Evolutionary conservation across 2,113 vertebrate genomes (phyloP).

Genomic region (Cebus imitator): DNA sequence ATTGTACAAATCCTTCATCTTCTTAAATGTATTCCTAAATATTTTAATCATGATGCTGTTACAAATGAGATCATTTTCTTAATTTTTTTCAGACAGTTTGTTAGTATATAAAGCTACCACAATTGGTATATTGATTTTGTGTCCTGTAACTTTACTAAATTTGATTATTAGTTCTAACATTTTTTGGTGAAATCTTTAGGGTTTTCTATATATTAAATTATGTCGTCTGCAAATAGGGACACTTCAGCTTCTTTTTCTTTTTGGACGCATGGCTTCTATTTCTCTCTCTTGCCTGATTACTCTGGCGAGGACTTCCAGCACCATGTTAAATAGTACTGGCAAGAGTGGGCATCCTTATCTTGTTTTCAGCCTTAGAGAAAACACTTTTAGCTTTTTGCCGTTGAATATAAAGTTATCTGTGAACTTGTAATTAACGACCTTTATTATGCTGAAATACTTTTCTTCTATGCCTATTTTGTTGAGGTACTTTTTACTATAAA

Average conservation of each 20-base stretch:
- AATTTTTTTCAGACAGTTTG: background rate
- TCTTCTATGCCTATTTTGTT: background rate
- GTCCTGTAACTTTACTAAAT: background rate
- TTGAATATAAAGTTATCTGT: background rate
- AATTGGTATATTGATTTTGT: background rate
- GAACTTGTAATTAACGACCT: background rate
- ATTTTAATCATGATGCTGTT: background rate
- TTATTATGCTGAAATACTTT: background rate
- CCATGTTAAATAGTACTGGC: background rate
- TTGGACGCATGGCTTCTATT: background rate
- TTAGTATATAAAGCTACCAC: background rate
- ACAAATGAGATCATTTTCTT: background rate
- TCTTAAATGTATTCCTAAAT: background rate
- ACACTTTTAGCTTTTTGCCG: background rate
- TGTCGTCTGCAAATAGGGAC: background rate
- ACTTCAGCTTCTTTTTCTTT: background rate
- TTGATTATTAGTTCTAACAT: background rate
- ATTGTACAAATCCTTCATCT: background rate
- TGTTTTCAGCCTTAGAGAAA: background rate
- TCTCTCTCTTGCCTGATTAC: background rate
- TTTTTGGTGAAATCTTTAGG: background rate
- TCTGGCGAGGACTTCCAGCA: background rate
- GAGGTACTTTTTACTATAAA: background rate
- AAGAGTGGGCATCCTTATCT: background rate
- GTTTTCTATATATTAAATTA: background rate